A percentile compares a stretch with the other conserved stretches of the same genome.
phyloP scores from a whole-genome alignment of 2,113 vertebrate species.

The Antigone vipio region DNA sequence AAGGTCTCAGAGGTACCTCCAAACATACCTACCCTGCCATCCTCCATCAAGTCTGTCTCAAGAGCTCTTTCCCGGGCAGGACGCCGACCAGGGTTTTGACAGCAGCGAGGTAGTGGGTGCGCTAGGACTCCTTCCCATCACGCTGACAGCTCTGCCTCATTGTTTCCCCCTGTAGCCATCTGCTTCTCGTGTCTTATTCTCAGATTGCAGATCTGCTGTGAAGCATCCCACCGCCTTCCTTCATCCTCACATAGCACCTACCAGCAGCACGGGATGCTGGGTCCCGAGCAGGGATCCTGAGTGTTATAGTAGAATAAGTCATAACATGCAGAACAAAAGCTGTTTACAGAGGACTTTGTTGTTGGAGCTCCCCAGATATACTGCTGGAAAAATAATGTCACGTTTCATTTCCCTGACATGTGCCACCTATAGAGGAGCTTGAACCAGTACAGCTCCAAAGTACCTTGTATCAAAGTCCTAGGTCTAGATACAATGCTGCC shows the following conservation, averaged over 20 bases:
- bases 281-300: neutral
- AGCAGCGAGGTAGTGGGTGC: neutral
- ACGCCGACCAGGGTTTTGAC: neutral
- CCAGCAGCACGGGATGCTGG: neutral
- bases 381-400: neutral
- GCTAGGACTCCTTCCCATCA: neutral
- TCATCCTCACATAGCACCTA: slow-evolving; percentile 5
- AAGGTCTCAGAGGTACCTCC: neutral
- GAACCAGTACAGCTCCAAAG: neutral
- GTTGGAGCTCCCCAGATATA: neutral
- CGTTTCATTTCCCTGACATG: neutral
- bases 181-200: slow-evolving; percentile 22
- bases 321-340: neutral
- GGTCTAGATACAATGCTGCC: neutral
- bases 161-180: slow-evolving; percentile 41
- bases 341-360: neutral
- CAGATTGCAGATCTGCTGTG: slow-evolving; percentile 16
- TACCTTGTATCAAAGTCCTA: neutral
- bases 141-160: slow-evolving; percentile 43
- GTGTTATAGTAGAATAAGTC: neutral
- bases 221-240: slow-evolving; percentile 23
- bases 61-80: neutral
- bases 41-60: neutral
- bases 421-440: neutral
- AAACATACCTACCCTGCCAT: neutral